Evolutionary conservation across 1,140 invertebrate genomes (phyloP).

Genomic region (Lepidostoma basale): DNA sequence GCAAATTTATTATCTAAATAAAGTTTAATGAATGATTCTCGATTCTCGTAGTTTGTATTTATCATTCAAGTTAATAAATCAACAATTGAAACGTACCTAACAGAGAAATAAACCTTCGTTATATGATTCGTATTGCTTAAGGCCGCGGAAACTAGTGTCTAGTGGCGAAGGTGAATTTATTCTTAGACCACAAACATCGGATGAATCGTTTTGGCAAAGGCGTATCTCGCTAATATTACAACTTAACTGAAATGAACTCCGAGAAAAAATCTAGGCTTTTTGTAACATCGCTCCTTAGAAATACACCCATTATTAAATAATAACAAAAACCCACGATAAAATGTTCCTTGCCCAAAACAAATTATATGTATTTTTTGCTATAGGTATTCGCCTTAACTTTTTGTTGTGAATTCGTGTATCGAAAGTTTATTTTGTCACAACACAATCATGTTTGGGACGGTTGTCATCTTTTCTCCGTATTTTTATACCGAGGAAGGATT

Average conservation of each 20-base stretch:
- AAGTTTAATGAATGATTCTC: slow-evolving; percentile 19
- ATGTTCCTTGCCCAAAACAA: too few species aligned
- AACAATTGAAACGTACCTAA: background rate
- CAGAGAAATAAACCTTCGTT: background rate
- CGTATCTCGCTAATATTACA: background rate
- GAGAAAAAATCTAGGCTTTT: background rate
- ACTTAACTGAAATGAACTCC: background rate
- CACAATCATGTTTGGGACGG: too few species aligned
- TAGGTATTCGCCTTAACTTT: too few species aligned
- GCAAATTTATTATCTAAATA: slow-evolving; percentile 4
- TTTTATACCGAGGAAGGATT: too few species aligned
- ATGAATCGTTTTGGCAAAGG: slow-evolving; percentile 11
- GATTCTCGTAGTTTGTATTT: slow-evolving; percentile 11
- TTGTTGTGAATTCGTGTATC: too few species aligned
- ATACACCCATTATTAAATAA: too few species aligned
- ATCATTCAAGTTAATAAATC: too few species aligned
- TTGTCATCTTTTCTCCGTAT: too few species aligned
- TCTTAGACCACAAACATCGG: slow-evolving; percentile 22
- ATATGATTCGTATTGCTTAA: background rate
- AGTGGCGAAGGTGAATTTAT: slow-evolving; percentile 10
- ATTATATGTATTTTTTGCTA: too few species aligned
- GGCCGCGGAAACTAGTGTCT: slow-evolving; percentile 22
- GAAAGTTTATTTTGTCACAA: too few species aligned
- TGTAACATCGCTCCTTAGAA: too few species aligned
- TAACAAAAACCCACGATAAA: too few species aligned